Conservation (phyloP, 53 echinoderm and acorn worm species). For the Glandiceps talaboti region DNA sequence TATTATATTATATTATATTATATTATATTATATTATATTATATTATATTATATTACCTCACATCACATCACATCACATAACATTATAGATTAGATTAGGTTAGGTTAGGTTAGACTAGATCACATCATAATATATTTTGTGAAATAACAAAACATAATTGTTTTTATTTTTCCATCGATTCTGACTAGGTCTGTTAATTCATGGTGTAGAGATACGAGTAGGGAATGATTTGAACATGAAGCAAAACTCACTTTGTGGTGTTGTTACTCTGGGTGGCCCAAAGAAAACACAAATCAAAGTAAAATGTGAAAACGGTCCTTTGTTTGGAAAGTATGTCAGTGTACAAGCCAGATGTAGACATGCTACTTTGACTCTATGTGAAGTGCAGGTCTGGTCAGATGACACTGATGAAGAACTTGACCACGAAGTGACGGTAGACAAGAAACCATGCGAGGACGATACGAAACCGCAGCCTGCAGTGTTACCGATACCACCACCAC, state of each 20-base stretch:
- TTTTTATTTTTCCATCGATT: background rate
- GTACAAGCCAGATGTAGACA: background rate
- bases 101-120: too few species aligned
- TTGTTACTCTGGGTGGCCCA: background rate
- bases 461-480: too few species aligned
- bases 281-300: background rate
- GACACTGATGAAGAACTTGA: background rate
- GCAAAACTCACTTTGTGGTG: background rate
- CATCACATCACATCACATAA: too few species aligned
- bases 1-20: too few species aligned
- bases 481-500: too few species aligned
- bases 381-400: background rate
- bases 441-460: too few species aligned
- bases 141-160: too few species aligned
- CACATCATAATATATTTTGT: too few species aligned
- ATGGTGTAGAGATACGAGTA: background rate
- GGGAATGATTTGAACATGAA: background rate
- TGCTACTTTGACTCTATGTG: background rate
- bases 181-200: background rate
- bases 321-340: background rate
- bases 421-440: too few species aligned
- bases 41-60: too few species aligned
- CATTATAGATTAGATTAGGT: too few species aligned
- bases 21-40: too few species aligned
- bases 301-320: background rate